These are phyloP conservation scores for Spatulosminthurus flaviceps DNA, from an alignment of 2,888 invertebrate genomes.

Conservation along the genomic window DNA sequence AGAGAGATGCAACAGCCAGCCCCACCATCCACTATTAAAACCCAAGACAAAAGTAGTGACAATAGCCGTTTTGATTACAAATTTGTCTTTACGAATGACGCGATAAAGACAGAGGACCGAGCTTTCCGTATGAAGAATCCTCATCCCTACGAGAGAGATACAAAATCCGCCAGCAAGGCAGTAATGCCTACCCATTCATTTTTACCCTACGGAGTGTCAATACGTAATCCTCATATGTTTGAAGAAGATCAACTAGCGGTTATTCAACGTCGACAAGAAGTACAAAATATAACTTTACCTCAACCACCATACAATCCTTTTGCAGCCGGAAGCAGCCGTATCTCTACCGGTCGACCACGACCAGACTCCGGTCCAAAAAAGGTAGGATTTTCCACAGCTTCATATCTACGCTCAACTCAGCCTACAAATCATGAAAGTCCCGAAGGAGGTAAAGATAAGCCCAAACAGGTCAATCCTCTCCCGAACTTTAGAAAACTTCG, in stretches of 20 bases:
- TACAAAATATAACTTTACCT: constrained; percentile 36
- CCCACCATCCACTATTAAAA: neutral
- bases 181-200: constrained; percentile 22
- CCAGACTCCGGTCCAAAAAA: too few species aligned
- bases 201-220: constrained; percentile 26
- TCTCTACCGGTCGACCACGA: too few species aligned
- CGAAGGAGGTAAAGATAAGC: too few species aligned
- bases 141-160: neutral
- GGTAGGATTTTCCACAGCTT: too few species aligned
- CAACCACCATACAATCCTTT: constrained; percentile 26
- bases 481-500: too few species aligned
- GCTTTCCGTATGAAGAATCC: constrained; percentile 5
- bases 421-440: too few species aligned
- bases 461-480: too few species aligned
- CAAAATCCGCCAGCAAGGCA: neutral
- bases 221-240: constrained; percentile 39
- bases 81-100: constrained; percentile 35
- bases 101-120: constrained; percentile 15
- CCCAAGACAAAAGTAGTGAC: neutral
- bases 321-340: neutral
- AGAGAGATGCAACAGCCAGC: neutral
- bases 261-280: constrained; percentile 24
- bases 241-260: constrained; percentile 36
- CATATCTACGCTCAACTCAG: too few species aligned
- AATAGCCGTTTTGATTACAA: constrained; percentile 28